phyloP scores from a whole-genome alignment of 1,140 invertebrate species.

The Drosophila sucinea region DNA sequence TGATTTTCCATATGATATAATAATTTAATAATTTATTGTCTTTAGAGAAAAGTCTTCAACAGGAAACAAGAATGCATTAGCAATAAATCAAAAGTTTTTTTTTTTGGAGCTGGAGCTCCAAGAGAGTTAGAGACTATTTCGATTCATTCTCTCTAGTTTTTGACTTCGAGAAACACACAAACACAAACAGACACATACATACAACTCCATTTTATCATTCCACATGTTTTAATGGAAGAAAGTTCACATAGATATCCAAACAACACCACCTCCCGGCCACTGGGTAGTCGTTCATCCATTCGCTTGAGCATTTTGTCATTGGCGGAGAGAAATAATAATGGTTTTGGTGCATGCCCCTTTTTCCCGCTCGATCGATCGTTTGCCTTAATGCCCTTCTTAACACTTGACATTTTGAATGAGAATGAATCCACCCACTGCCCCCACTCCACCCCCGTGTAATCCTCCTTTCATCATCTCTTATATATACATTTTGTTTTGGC shows the following conservation, averaged over 20 bases:
- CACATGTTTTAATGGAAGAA: neutral
- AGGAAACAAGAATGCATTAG: too few species aligned
- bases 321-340: neutral
- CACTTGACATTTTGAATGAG: neutral
- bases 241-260: neutral
- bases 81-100: too few species aligned
- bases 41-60: too few species aligned
- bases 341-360: conserved; percentile 7
- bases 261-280: neutral
- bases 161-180: conserved; percentile 13
- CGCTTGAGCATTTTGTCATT: conserved; percentile 5
- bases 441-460: neutral
- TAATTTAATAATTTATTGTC: too few species aligned
- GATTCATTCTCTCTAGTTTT: too few species aligned
- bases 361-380: too few species aligned
- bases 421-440: neutral
- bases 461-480: conserved; percentile 1
- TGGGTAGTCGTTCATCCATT: neutral
- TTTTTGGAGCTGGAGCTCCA: too few species aligned
- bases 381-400: neutral
- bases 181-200: conserved; percentile 9
- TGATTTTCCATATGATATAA: too few species aligned
- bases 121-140: too few species aligned
- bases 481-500: conserved; percentile 6
- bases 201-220: neutral